These are phyloP conservation scores for Orcinus orca DNA, from an alignment of 2,113 vertebrate genomes.

Conservation along the genomic window DNA sequence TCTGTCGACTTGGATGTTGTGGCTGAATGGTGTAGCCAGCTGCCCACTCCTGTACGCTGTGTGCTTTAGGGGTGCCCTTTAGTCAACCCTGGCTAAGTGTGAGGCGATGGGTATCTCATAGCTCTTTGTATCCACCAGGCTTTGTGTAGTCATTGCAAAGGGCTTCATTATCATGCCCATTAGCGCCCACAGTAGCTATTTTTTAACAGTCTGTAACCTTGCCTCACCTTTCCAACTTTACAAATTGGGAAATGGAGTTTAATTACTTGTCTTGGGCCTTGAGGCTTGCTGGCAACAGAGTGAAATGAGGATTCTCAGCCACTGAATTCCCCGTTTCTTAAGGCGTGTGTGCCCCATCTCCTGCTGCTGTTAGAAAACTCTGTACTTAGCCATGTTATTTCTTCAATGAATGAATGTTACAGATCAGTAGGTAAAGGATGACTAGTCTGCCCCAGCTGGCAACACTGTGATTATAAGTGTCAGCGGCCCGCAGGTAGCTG, in stretches of 20 bases:
- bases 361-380: background rate
- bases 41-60: background rate
- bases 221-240: background rate
- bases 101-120: background rate
- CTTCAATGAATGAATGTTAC: slow-evolving; percentile 18
- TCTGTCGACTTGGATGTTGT: background rate
- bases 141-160: background rate
- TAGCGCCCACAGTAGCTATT: background rate
- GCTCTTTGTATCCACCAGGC: background rate
- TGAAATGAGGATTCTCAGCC: background rate
- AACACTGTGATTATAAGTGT: background rate
- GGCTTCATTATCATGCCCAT: background rate
- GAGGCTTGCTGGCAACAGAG: background rate
- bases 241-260: slow-evolving; percentile 41
- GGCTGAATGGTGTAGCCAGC: background rate
- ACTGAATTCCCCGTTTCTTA: background rate
- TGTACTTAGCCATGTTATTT: background rate
- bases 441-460: background rate
- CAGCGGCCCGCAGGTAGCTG: background rate
- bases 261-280: background rate
- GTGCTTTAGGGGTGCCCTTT: background rate
- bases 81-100: background rate
- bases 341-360: background rate
- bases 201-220: background rate
- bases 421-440: background rate